Evolutionary conservation across 2,888 invertebrate genomes (phyloP).

Genomic region (Drosophila barbarae): DNA sequence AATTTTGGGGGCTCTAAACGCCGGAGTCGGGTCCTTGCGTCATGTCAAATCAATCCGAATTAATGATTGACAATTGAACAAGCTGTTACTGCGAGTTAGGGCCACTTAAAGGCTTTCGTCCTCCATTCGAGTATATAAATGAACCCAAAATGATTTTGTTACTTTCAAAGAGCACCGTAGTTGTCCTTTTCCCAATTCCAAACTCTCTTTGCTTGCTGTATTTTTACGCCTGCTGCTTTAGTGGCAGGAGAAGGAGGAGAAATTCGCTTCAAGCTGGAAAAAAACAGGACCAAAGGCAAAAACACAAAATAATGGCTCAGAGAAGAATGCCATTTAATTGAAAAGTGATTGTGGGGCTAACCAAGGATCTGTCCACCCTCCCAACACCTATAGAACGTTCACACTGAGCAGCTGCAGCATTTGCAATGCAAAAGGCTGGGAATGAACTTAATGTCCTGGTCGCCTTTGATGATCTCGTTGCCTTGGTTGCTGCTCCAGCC

Average conservation of each 20-base stretch:
- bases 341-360: conserved; percentile 55
- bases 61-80: conserved; percentile 45
- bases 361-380: conserved; percentile 1
- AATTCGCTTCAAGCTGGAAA: conserved; percentile 15
- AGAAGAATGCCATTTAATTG: conserved; percentile 64
- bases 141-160: conserved; percentile 28
- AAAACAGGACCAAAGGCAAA: conserved; percentile 17
- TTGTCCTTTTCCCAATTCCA: not conserved
- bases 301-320: conserved; percentile 29
- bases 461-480: conserved; percentile 39
- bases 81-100: conserved; percentile 9
- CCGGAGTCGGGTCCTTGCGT: conserved; percentile 21
- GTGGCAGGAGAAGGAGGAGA: conserved; percentile 2
- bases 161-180: conserved; percentile 17
- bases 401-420: conserved; percentile 29
- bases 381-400: not conserved
- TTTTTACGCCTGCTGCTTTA: conserved; percentile 24
- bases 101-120: conserved; percentile 17
- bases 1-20: conserved; percentile 57
- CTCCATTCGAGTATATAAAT: conserved; percentile 20
- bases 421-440: conserved; percentile 48
- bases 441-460: conserved; percentile 29
- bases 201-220: not conserved
- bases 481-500: conserved; percentile 32
- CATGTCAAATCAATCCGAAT: conserved; percentile 33